Conservation (phyloP, 2,797 vertebrate genomes). For the Forpus xanthops region DNA sequence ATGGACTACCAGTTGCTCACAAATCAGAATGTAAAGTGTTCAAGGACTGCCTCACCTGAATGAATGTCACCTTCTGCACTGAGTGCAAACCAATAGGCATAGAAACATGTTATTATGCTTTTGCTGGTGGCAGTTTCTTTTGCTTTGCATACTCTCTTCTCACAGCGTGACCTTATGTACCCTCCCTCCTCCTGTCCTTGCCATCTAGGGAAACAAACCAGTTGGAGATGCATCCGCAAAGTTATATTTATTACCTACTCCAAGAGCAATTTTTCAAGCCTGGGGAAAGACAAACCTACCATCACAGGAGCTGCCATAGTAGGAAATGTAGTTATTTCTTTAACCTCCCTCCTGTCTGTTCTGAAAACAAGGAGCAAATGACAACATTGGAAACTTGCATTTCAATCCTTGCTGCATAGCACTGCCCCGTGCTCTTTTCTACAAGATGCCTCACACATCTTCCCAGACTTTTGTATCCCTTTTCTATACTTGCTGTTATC, state of each 20-base stretch:
- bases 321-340: not conserved
- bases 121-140: not conserved
- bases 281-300: not conserved
- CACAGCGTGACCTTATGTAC: not conserved
- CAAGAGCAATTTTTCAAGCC: not conserved
- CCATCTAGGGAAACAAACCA: not conserved
- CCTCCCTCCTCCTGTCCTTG: not conserved
- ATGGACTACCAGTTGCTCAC: rapidly evolving
- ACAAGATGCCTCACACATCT: not conserved
- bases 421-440: not conserved
- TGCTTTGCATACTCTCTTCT: not conserved
- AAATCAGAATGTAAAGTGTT: not conserved
- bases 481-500: not conserved
- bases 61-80: not conserved
- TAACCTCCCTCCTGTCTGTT: not conserved
- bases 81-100: not conserved
- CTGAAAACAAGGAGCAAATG: not conserved
- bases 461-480: not conserved
- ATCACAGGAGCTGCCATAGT: not conserved
- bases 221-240: not conserved
- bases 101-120: not conserved
- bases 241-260: not conserved
- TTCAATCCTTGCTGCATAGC: not conserved
- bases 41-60: not conserved
- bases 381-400: not conserved